Evolutionary conservation across 2,888 invertebrate species (phyloP), one percentile per base, ranked within the genome.

Genomic region (Amphipoea oculea): DNA sequence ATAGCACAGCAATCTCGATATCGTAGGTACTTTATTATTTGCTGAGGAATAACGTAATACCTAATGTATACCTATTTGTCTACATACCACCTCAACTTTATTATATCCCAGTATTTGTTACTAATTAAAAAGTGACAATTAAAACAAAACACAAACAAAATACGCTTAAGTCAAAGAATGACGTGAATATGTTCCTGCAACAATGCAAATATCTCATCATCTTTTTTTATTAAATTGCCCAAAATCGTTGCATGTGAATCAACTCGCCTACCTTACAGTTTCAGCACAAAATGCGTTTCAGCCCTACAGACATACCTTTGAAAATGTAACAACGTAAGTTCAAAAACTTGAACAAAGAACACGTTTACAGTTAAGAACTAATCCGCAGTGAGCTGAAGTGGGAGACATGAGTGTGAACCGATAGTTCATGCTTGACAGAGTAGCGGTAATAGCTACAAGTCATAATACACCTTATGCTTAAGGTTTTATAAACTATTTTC

Each of bases 341-440:
- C 76, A 82, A 86, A 89, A 89, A 90, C 88, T 88, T 87, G 84
- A 88, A 89, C 86, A 86, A 89, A 87, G 88, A 86, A 88, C 90
- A 87, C 86, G 89, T 85, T 89, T 88, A 90, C 90, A 89, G 89
- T 91, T 90, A 90, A 91, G 88, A 91, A 91, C 90, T 92, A 93
- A 93, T 92, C 90, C 91, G 85, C 89, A 90, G 89, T 88, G 86
- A 90, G 90, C 90, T 88, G 85, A 89, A 92, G 89, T 88, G 88
- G 89, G 87, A 89, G 91, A 90, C 91, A 92, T 83, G 88, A 92
- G 91, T 90, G 91, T 90, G 91, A 91, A 92, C 91, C 91, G 87
- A 92, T 91, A 91, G 91, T 92, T 93, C 90, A 91, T 88, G 85
- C 86, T 84, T 86, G 82, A 83, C 86, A 78, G 80, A 81, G 71